phyloP scores from a whole-genome alignment of 2,888 invertebrate species.

The Pantelozetes paolii region DNA sequence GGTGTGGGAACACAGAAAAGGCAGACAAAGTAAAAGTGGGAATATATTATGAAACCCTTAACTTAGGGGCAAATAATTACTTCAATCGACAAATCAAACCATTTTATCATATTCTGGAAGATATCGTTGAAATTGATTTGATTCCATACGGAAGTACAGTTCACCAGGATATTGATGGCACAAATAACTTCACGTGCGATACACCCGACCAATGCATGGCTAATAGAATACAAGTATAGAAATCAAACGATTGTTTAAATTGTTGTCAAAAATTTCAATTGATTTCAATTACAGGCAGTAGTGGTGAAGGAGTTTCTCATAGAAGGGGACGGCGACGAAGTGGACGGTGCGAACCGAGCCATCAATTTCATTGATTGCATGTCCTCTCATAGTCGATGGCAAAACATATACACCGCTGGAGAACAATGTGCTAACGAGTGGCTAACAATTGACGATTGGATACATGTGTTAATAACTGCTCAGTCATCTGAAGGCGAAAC shows the following conservation, averaged over 20 bases:
- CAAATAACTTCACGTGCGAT: neutral
- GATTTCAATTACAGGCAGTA: constrained; percentile 4
- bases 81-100: constrained; percentile 18
- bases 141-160: constrained; percentile 37
- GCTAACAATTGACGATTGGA: constrained; percentile 10
- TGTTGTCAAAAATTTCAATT: no score
- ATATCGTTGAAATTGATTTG: constrained; percentile 38
- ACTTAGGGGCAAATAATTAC: neutral
- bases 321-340: constrained; percentile 31
- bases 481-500: neutral
- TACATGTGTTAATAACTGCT: neutral
- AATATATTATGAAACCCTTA: constrained; percentile 36
- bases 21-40: neutral
- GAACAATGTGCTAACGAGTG: constrained; percentile 32
- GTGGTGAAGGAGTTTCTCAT: constrained; percentile 29
- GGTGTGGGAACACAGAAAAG: constrained; percentile 7
- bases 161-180: neutral
- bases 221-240: constrained; percentile 27
- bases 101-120: constrained; percentile 35
- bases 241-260: neutral
- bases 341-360: constrained; percentile 32
- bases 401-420: constrained; percentile 1
- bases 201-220: neutral
- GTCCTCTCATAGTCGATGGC: neutral
- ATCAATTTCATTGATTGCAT: constrained; percentile 35